Conservation (phyloP, 2,113 vertebrate genomes). For the Callaeas wilsoni region DNA sequence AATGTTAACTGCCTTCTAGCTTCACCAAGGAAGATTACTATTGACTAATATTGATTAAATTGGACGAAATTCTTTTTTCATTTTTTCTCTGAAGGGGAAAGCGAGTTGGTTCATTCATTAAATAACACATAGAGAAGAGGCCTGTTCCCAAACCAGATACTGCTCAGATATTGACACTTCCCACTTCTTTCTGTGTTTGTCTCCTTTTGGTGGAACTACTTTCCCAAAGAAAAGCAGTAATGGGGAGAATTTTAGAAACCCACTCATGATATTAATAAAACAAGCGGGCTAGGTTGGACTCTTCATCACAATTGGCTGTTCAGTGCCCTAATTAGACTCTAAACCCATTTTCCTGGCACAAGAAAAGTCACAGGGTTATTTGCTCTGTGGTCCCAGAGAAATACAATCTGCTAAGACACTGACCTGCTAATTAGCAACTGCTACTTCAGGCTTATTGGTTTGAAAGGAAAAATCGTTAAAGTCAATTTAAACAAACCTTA, state of each 20-base stretch:
- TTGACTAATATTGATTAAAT: conserved; percentile 13
- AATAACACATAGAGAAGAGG: not conserved
- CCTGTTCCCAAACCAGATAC: not conserved
- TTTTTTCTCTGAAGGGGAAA: not conserved
- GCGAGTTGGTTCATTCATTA: not conserved
- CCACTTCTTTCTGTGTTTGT: not conserved
- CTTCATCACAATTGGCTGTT: not conserved
- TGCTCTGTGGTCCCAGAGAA: not conserved
- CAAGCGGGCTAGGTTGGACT: rapidly evolving
- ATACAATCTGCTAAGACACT: not conserved
- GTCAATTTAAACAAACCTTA: not conserved
- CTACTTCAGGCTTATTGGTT: not conserved
- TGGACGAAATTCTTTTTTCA: not conserved
- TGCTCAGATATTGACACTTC: not conserved
- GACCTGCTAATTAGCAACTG: not conserved
- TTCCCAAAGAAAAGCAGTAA: not conserved
- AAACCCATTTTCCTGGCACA: not conserved
- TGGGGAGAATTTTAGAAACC: not conserved
- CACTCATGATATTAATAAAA: not conserved
- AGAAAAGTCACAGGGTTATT: not conserved
- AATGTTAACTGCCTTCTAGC: not conserved
- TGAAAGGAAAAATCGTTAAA: not conserved
- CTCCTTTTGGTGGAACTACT: not conserved
- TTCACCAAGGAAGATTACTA: not conserved
- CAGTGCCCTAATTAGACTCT: not conserved